Percentiles rank a stretch among this genome's conserved stretches.
Conservation (phyloP, 2,113 vertebrate genomes). For the Indicator maculatus region DNA sequence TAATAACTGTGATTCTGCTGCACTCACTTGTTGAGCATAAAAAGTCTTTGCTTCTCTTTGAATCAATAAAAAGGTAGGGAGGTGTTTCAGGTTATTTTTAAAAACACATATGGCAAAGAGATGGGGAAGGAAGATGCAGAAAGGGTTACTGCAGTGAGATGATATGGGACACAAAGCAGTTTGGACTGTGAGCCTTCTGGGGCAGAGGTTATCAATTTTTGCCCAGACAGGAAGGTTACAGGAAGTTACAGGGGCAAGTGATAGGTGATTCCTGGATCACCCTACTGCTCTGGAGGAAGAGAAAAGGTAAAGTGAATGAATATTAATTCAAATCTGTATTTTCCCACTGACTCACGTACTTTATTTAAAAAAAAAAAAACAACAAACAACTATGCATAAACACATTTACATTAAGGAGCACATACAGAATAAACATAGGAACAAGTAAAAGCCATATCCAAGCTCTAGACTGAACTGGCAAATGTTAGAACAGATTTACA, state of each 20-base stretch:
- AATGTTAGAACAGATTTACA: not conserved
- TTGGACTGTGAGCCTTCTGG: not conserved
- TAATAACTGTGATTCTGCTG: not conserved
- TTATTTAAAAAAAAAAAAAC: not conserved
- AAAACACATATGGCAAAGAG: not conserved
- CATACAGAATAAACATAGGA: fast-evolving
- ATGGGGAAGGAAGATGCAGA: not conserved
- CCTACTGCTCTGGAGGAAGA: not conserved
- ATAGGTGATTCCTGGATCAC: conserved; percentile 10
- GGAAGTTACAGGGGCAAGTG: conserved; percentile 55
- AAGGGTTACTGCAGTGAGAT: conserved; percentile 7
- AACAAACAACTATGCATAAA: not conserved
- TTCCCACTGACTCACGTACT: not conserved
- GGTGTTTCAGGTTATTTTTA: not conserved
- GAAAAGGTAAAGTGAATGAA: conserved; percentile 8
- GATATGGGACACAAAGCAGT: not conserved
- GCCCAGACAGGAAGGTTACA: conserved; percentile 62
- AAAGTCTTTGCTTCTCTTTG: not conserved
- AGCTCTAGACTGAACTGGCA: not conserved
- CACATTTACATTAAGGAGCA: not conserved
- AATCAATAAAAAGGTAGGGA: not conserved
- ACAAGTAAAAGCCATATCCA: not conserved
- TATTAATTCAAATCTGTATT: not conserved
- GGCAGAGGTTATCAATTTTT: conserved; percentile 60
- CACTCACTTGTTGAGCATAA: not conserved